Evolutionary conservation across 2,888 invertebrate genomes (phyloP), one percentile per base, ranked within the genome.

Genomic region (Frankliniella fusca): DNA sequence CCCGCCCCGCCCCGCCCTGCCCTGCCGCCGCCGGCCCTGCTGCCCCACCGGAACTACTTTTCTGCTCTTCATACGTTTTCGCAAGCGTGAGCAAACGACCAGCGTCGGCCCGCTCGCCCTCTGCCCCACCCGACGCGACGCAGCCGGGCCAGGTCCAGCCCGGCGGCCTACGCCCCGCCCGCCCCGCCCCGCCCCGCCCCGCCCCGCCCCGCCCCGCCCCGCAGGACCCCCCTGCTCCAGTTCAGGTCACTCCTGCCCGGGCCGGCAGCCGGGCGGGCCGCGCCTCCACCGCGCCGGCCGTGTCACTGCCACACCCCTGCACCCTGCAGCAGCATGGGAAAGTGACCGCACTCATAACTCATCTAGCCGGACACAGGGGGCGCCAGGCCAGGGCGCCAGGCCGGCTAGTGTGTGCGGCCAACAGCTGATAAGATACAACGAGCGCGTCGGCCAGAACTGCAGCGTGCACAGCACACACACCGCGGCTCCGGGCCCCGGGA

Each of bases 61-160:
- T 27, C 70, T 76, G 70, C 70, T 76, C 70, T 76, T 76, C 70
- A 76, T 76, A 76, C 70, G 70, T 76, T 76, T 76, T 76, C 70
- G 70, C 70, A 76, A 76, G 70, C 70, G 70, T 20, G 54, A 18
- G 15, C 61, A 7, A n/a, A 76, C 12, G 70, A 27, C 70, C 70
- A 23, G 23, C 23, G 12, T 12, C 70, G 61, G n/a, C 61, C n/a
- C n/a, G n/a, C 54, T 54, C 54, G 15, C 54, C 54, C 2, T 54
- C 54, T 1, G 15, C 54, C 61, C n/a, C 61, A n/a, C 61, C 61
- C 61, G 61, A n/a, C n/a, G 8, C 15, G 54, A 54, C 54, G 70
- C 9, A 12, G 61, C 20, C 61, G 15, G n/a, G n/a, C 38, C 38
- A 2, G 38, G 38, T 5, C 20, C 61, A 5, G 61, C 61, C 61